Percentiles rank a stretch among this genome's conserved stretches.
Evolutionary conservation across 2,888 invertebrate species (phyloP).

Genomic region (Erebia palarica): DNA sequence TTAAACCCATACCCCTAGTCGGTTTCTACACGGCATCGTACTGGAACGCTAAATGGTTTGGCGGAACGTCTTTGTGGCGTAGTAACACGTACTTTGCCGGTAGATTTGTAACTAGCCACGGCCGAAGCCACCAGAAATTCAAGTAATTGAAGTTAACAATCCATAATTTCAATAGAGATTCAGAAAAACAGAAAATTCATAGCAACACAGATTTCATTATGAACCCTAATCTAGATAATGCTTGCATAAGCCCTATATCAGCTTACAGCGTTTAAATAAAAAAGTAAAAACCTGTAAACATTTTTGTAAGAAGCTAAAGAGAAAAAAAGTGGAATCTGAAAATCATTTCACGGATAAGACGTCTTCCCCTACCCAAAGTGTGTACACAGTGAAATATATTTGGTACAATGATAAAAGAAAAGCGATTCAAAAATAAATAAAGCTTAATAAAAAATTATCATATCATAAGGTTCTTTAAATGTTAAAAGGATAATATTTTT

Average conservation of each 20-base stretch:
- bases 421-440: constrained; percentile 25
- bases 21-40: no score
- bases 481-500: no score
- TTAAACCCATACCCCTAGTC: no score
- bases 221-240: constrained; percentile 16
- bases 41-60: no score
- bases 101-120: no score
- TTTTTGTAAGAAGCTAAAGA: constrained; percentile 28
- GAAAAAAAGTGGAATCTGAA: constrained; percentile 35
- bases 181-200: not conserved
- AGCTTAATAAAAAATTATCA: no score
- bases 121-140: no score
- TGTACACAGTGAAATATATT: constrained; percentile 38
- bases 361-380: constrained; percentile 33
- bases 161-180: not conserved
- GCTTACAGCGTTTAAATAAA: constrained; percentile 28
- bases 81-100: no score
- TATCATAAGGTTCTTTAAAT: no score
- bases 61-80: no score
- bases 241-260: constrained; percentile 23
- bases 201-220: constrained; percentile 9
- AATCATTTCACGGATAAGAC: constrained; percentile 41
- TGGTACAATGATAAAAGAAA: constrained; percentile 40
- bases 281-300: constrained; percentile 33
- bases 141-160: not conserved